Evolutionary conservation across 2,888 invertebrate species (phyloP).

Genomic region (Galeruca laticollis): DNA sequence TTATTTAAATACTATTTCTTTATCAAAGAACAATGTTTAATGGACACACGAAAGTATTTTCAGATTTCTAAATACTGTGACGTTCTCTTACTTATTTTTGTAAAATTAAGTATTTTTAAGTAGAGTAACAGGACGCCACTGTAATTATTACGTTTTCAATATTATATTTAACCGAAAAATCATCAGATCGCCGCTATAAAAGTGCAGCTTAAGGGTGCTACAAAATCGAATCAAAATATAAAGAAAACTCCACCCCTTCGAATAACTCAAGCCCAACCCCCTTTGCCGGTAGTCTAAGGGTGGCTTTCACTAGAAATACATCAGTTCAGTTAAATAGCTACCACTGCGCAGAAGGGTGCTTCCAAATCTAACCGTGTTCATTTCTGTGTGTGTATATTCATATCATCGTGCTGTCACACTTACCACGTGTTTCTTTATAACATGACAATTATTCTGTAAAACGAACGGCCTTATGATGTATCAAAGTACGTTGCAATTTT

Average conservation of each 20-base stretch:
- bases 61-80: too few relatives aligned
- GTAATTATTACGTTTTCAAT: slow-evolving; percentile 5
- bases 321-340: slow-evolving; percentile 55
- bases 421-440: slow-evolving; percentile 28
- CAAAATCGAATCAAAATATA: slow-evolving; percentile 49
- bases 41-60: too few relatives aligned
- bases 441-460: slow-evolving; percentile 18
- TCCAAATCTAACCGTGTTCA: slow-evolving; percentile 34
- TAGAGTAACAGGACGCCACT: too few relatives aligned
- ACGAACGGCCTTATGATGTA: slow-evolving; percentile 55
- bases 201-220: slow-evolving; percentile 50
- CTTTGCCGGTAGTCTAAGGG: slow-evolving; percentile 59
- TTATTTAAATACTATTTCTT: too few relatives aligned
- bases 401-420: slow-evolving; percentile 21
- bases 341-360: slow-evolving; percentile 46
- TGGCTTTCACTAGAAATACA: slow-evolving; percentile 58
- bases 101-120: too few relatives aligned
- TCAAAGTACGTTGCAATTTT: slow-evolving; percentile 61
- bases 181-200: slow-evolving; percentile 46
- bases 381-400: slow-evolving; percentile 38
- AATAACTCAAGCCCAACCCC: slow-evolving; percentile 54
- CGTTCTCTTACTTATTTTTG: too few relatives aligned
- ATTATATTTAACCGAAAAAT: slow-evolving; percentile 40
- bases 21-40: too few relatives aligned
- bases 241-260: slow-evolving; percentile 59